Conservation (phyloP, 1,140 invertebrate genomes). For the Homalodisca vitripennis region DNA sequence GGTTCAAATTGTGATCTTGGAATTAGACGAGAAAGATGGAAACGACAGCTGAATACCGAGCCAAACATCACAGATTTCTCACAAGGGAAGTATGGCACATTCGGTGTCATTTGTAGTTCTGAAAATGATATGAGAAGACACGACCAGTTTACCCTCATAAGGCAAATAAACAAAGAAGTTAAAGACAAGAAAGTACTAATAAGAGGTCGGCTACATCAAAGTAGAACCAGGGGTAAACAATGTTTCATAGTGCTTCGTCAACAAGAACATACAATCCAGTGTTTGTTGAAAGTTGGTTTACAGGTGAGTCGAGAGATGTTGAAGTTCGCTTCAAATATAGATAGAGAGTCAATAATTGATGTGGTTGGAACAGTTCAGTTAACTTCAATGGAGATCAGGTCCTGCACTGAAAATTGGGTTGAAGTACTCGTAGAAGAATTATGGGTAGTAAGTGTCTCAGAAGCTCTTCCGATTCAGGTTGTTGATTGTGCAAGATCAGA, state of each 20-base stretch:
- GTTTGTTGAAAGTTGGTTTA: conserved; percentile 79
- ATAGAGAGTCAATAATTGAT: conserved; percentile 95
- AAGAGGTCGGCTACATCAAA: conserved; percentile 85
- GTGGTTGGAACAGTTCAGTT: conserved; percentile 75
- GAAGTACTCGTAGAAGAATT: conserved; percentile 80
- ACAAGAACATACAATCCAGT: conserved; percentile 88
- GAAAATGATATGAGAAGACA: conserved; percentile 70
- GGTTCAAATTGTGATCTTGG: no score
- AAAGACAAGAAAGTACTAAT: conserved; percentile 70
- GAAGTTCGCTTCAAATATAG: conserved; percentile 88
- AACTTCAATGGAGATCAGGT: conserved; percentile 78
- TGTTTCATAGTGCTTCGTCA: conserved; percentile 95
- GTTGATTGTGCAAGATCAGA: conserved; percentile 89
- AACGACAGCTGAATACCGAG: no score
- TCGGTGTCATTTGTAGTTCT: conserved; percentile 69
- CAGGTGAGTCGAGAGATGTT: conserved; percentile 92
- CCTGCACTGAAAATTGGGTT: conserved; percentile 85
- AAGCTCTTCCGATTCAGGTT: conserved; percentile 86
- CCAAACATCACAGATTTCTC: conserved; percentile 58
- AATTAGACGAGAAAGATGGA: background rate
- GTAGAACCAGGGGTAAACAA: conserved; percentile 92
- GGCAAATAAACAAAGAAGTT: conserved; percentile 55
- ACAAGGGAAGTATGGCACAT: conserved; percentile 72
- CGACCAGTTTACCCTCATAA: conserved; percentile 55
- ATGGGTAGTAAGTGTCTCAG: conserved; percentile 85